These are phyloP conservation scores for Chiroxiphia lanceolata DNA, from an alignment of 2,797 vertebrate species.

Conservation along the genomic window DNA sequence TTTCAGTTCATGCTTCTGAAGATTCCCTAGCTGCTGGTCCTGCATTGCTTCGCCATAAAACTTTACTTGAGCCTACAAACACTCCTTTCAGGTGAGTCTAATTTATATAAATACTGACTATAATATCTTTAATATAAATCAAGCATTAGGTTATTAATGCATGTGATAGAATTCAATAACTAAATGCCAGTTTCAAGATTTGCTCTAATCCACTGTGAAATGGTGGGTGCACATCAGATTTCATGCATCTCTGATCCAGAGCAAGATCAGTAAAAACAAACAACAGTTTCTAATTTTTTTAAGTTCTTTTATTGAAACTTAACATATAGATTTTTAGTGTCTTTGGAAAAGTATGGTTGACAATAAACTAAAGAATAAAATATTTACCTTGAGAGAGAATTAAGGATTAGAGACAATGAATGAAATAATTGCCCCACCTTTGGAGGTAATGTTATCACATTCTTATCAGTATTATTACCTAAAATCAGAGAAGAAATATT, in stretches of 20 bases:
- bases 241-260: background rate
- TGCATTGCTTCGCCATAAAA: constrained; percentile 94
- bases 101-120: background rate
- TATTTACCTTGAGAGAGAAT: background rate
- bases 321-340: background rate
- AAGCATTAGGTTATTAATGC: background rate
- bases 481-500: background rate
- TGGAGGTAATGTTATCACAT: background rate
- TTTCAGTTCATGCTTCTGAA: constrained; percentile 84
- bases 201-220: background rate
- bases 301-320: background rate
- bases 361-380: background rate
- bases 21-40: constrained; percentile 85
- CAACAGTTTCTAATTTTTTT: background rate
- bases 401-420: background rate
- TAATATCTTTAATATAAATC: background rate
- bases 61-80: constrained; percentile 92
- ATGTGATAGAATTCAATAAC: background rate
- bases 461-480: background rate
- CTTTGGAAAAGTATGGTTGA: background rate
- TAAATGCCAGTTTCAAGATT: background rate
- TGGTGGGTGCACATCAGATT: background rate
- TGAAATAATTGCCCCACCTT: background rate
- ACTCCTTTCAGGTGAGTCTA: constrained; percentile 89
- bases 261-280: background rate